These are phyloP conservation scores for Rattus norvegicus DNA, from an alignment of 2,113 vertebrate genomes.

Conservation along the genomic window GRCr8 NC_086020.1:160720501-160721000, in stretches of 20 bases:
- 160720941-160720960: neutral
- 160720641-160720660: neutral
- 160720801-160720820: neutral
- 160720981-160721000: too few relatives aligned
- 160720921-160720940: neutral
- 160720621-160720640: neutral
- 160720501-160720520: neutral
- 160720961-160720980: neutral
- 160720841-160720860: neutral
- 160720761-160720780: neutral
- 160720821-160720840: neutral
- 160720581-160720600: neutral
- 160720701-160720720: neutral
- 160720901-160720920: neutral
- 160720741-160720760: neutral
- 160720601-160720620: neutral
- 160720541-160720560: neutral
- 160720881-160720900: neutral
- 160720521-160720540: neutral
- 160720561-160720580: too few relatives aligned
- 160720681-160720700: neutral
- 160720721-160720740: neutral
- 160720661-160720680: neutral
- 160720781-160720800: neutral
- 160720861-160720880: neutral